Evolutionary conservation across 2,888 invertebrate species (phyloP), one percentile per base, ranked within the genome.

Genomic region (Erebia palarica): DNA sequence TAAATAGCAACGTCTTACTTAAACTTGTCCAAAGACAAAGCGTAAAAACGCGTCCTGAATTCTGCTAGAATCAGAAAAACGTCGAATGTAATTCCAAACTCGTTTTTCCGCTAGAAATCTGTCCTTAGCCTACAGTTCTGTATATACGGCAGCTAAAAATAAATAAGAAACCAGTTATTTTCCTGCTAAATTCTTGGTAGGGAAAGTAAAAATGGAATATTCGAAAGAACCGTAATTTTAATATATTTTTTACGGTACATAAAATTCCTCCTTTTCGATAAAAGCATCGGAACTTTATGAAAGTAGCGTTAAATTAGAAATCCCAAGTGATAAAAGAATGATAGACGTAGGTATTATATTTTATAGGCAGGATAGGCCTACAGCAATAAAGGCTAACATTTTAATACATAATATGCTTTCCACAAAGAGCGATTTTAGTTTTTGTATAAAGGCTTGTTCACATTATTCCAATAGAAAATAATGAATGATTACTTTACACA

Each of bases 261-360:
- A 59, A 36, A 27, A 10, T 3, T 10, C 5, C 44, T 42, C 5
- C 44, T 42, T 42, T 60, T 60, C 42, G 42, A 16, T 42, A 60
- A 61, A 61, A 47, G 47, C 21, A n/a, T 47, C 61, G 44, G 47
- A 18, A 42, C 18, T 44, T 47, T 18, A 47, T 13, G n/a, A 14
- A 61, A 61, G 47, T 18, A 44, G 61, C 61, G 61, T 47, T 47
- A 61, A 60, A 60, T 42, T 60, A 47, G 16, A 61, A 61, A 44
- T 61, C 18, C 61, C 18, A 47, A 18, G 61, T 2, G 18, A 61
- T 61, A 61, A 47, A 61, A 44, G 42, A 59, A 59, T 36, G 7
- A 59, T n/a, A 36, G n/a, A 58, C 0, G 3, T 14, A 51, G 51
- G 14, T 36, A 59, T 14, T 59, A 36, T 59, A 59, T 59, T 59